These are phyloP conservation scores for Pseudopleuronectes americanus DNA, from an alignment of 2,797 vertebrate species.

Conservation along the genomic window DNA sequence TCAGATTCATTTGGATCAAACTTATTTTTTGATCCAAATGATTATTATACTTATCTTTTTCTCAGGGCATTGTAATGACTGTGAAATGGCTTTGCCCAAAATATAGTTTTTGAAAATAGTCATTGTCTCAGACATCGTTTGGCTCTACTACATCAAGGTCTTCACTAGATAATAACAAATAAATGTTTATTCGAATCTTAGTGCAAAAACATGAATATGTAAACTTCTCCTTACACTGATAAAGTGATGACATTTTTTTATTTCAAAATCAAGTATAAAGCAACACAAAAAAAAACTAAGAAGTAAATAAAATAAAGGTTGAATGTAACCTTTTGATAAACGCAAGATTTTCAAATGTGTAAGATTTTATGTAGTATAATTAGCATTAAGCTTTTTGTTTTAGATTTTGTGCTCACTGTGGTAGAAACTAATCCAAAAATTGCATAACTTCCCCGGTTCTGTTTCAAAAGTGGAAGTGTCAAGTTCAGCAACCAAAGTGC, in stretches of 20 bases:
- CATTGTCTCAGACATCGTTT: too few relatives aligned
- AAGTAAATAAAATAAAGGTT: neutral
- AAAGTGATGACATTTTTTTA: neutral
- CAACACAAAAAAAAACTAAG: too few relatives aligned
- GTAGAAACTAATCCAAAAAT: conserved; percentile 19
- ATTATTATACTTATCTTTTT: too few relatives aligned
- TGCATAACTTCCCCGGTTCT: conserved; percentile 7
- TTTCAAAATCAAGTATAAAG: too few relatives aligned
- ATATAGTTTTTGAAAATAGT: too few relatives aligned
- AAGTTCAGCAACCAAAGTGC: conserved; percentile 30
- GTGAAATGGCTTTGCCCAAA: too few relatives aligned
- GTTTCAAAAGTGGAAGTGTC: conserved; percentile 24
- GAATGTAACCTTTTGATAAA: neutral
- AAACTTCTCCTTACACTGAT: too few relatives aligned
- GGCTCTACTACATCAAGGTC: too few relatives aligned
- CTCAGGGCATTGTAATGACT: neutral
- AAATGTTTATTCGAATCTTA: too few relatives aligned
- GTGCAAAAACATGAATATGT: too few relatives aligned
- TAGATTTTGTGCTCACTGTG: neutral
- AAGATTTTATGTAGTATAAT: neutral
- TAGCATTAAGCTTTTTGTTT: neutral
- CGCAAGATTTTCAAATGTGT: neutral
- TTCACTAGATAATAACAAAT: too few relatives aligned
- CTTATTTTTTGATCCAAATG: too few relatives aligned
- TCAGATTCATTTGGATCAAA: neutral